A percentile compares a stretch with the other conserved stretches of the same genome.
Conservation (phyloP, 92 coral and sea anemone species). For the Chrysogorgia sp. region DNA sequence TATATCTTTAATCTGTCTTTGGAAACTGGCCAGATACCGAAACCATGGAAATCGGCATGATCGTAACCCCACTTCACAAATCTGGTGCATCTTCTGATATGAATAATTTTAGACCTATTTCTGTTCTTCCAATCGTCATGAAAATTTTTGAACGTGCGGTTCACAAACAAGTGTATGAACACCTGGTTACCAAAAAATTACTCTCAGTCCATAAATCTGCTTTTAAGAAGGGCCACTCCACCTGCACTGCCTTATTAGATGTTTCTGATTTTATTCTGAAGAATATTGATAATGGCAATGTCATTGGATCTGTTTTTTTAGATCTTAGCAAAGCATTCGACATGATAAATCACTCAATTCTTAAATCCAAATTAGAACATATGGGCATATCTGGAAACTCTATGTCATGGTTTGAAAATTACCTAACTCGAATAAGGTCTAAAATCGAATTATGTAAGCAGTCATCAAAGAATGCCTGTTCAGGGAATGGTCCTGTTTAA, state of each 20-base stretch:
- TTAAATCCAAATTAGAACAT: conserved; percentile 1
- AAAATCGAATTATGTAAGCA: no score
- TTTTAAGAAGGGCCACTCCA: conserved; percentile 21
- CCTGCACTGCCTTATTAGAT: conserved; percentile 21
- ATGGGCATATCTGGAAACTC: conserved; percentile 12
- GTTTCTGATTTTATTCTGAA: conserved; percentile 28
- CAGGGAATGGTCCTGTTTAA: no score
- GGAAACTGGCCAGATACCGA: conserved; percentile 34
- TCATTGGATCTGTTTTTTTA: no score
- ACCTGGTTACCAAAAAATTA: conserved; percentile 20
- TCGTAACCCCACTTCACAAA: conserved; percentile 32
- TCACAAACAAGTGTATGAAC: conserved; percentile 43
- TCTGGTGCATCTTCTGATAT: conserved; percentile 32
- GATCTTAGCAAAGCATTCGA: conserved; percentile 40
- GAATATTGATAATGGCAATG: conserved; percentile 40
- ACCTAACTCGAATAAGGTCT: no score
- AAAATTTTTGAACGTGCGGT: conserved; percentile 54
- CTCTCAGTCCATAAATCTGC: conserved; percentile 22
- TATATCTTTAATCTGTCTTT: conserved; percentile 32
- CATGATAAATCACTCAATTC: conserved; percentile 16
- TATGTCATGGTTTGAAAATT: conserved; percentile 30
- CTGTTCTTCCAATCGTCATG: conserved; percentile 42
- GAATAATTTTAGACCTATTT: conserved; percentile 30
- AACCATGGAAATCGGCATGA: conserved; percentile 42
- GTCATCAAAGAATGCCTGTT: no score